A percentile compares a stretch with the other conserved stretches of the same genome.
These are phyloP conservation scores for Ctenomys sociabilis DNA, from an alignment of 2,113 vertebrate species.

Conservation along the genomic window DNA sequence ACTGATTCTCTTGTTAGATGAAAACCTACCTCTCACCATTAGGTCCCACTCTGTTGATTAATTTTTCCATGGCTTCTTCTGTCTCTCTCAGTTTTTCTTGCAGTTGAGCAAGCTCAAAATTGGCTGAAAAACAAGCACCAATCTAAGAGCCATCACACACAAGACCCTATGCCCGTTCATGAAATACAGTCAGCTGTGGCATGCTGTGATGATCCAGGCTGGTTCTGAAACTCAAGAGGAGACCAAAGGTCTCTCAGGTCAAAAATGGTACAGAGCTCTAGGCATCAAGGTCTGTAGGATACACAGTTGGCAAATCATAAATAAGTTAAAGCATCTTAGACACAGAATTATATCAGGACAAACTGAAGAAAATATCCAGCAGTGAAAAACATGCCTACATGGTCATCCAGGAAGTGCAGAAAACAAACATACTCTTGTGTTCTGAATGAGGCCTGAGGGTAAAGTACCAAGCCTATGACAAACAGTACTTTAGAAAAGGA, in stretches of 20 bases:
- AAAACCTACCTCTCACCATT: constrained; percentile 89
- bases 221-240: neutral
- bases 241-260: neutral
- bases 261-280: neutral
- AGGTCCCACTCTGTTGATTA: constrained; percentile 91
- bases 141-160: constrained; percentile 26
- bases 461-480: neutral
- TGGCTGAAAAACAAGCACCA: constrained; percentile 87
- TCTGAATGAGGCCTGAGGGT: neutral
- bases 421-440: neutral
- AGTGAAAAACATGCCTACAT: neutral
- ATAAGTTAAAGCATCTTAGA: neutral
- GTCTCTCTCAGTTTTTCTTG: constrained; percentile 96
- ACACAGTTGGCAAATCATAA: neutral
- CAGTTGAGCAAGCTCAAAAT: constrained; percentile 94
- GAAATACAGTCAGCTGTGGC: neutral
- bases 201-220: constrained; percentile 21
- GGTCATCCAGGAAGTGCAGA: neutral
- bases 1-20: constrained; percentile 10
- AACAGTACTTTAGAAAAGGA: constrained; percentile 19
- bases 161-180: constrained; percentile 53
- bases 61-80: constrained; percentile 95
- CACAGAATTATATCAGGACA: neutral
- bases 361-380: constrained; percentile 19
- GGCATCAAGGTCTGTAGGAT: neutral